phyloP scores from a whole-genome alignment of 2,113 vertebrate genomes.

The Upupa epops region DNA sequence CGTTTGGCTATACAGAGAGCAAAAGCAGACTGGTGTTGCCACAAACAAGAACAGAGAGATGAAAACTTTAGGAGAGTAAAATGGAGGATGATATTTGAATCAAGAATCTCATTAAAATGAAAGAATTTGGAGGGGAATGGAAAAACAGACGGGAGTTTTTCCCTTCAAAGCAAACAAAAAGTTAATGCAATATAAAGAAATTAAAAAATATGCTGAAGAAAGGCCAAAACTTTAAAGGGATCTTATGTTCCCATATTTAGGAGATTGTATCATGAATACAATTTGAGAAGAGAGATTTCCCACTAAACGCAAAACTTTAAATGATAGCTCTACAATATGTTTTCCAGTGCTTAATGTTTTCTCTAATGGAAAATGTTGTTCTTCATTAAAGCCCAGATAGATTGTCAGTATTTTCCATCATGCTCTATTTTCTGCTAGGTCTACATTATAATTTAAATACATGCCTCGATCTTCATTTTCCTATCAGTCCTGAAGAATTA shows the following conservation, averaged over 20 bases:
- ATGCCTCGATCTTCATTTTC: slow-evolving; percentile 36
- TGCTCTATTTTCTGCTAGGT: background rate
- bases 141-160: background rate
- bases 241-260: slow-evolving; percentile 31
- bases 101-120: background rate
- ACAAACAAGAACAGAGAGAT: background rate
- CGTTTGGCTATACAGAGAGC: background rate
- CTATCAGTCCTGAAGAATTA: background rate
- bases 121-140: background rate
- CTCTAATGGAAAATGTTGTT: slow-evolving; percentile 57
- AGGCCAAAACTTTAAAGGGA: slow-evolving; percentile 26
- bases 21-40: background rate
- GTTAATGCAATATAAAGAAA: background rate
- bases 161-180: slow-evolving; percentile 41
- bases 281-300: slow-evolving; percentile 6
- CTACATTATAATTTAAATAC: slow-evolving; percentile 45
- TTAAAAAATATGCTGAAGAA: background rate
- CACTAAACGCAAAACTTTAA: slow-evolving; percentile 49
- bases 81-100: background rate
- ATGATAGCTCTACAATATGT: slow-evolving; percentile 42
- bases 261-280: slow-evolving; percentile 24
- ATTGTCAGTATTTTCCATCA: slow-evolving; percentile 25
- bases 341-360: slow-evolving; percentile 39
- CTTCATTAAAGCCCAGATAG: slow-evolving; percentile 1
- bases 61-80: background rate